Evolutionary conservation across 1,140 invertebrate genomes (phyloP).

Genomic region (Dreissena rostriformis): DNA sequence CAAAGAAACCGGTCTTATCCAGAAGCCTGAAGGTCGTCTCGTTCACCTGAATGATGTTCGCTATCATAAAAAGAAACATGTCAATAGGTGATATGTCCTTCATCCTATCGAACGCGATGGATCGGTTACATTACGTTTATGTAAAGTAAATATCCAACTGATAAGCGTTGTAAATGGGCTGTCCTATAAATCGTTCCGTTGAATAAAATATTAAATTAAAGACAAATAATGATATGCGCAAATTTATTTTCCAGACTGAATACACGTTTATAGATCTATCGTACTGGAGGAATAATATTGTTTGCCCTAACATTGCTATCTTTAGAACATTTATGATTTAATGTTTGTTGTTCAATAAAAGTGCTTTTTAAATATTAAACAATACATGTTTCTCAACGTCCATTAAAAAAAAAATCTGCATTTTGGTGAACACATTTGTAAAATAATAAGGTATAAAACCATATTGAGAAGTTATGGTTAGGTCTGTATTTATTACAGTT

Average conservation of each 20-base stretch:
- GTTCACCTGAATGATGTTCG: slow-evolving; percentile 41
- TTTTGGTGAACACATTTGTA: too few relatives aligned
- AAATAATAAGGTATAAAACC: too few relatives aligned
- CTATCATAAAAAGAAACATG: not conserved
- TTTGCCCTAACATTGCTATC: too few relatives aligned
- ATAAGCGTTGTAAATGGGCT: not conserved
- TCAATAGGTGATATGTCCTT: not conserved
- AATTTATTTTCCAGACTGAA: not conserved
- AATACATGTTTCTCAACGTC: too few relatives aligned
- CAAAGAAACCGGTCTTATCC: slow-evolving; percentile 20
- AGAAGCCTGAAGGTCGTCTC: slow-evolving; percentile 25
- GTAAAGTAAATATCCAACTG: not conserved
- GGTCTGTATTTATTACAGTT: too few relatives aligned
- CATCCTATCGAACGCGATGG: not conserved
- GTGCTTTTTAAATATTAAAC: too few relatives aligned
- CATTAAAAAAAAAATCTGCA: too few relatives aligned
- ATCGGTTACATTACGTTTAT: not conserved
- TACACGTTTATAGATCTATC: too few relatives aligned
- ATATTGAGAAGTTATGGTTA: too few relatives aligned
- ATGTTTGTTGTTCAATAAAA: too few relatives aligned
- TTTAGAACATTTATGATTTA: too few relatives aligned
- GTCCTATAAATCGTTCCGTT: not conserved
- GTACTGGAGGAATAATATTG: too few relatives aligned
- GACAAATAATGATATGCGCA: not conserved
- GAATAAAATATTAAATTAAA: not conserved